Percentiles rank a stretch among this genome's conserved stretches.
Evolutionary conservation across 2,113 vertebrate genomes (phyloP).

Genomic region (Chrysochloris asiatica): DNA sequence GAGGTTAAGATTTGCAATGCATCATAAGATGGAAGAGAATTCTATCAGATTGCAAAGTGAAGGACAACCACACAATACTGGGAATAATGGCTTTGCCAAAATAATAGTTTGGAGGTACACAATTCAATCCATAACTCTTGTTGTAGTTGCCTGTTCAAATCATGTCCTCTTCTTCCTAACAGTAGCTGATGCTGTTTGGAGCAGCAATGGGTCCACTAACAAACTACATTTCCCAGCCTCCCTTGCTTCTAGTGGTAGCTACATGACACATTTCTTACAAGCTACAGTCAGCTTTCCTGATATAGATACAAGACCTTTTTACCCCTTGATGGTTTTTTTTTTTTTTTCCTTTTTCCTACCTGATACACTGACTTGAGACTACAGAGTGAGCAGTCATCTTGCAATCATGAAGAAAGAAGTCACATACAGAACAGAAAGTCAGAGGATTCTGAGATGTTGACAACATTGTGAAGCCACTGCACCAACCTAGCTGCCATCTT

Average conservation of each 20-base stretch:
- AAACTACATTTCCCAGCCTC: neutral
- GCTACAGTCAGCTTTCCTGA: neutral
- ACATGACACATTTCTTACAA: neutral
- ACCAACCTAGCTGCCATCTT: neutral
- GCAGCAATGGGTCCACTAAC: neutral
- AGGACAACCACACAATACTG: too few relatives aligned
- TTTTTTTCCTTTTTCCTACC: slow-evolving; percentile 9
- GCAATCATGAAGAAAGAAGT: neutral
- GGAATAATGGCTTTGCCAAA: too few relatives aligned
- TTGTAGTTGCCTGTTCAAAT: neutral
- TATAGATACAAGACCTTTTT: neutral
- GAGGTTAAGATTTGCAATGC: too few relatives aligned
- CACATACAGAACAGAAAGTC: neutral
- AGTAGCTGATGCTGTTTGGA: neutral
- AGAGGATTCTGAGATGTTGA: neutral
- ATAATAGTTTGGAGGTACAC: too few relatives aligned
- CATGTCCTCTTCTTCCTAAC: neutral
- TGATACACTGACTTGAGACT: neutral
- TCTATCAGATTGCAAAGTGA: too few relatives aligned
- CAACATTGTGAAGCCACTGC: neutral
- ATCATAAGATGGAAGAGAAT: too few relatives aligned
- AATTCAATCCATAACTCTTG: too few relatives aligned
- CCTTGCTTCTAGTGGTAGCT: neutral
- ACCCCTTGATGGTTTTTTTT: neutral
- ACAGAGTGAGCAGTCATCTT: neutral